A percentile compares a stretch with the other conserved stretches of the same genome.
Evolutionary conservation across 2,888 invertebrate species (phyloP).

Genomic region (Tanypteryx hageni): DNA sequence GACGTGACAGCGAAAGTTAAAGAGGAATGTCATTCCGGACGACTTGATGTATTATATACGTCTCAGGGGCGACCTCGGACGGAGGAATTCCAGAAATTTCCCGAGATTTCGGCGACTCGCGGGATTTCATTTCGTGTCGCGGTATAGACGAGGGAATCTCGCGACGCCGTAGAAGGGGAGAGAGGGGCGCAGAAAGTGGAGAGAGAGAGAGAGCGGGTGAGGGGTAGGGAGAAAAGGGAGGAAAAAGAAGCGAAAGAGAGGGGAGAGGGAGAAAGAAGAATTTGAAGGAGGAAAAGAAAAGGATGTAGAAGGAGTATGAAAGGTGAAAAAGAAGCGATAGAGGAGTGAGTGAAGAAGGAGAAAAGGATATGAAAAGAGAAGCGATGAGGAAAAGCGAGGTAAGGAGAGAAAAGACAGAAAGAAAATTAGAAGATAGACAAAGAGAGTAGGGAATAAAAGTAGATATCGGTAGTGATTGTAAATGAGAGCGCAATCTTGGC

Average conservation of each 20-base stretch:
- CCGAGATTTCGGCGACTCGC: neutral
- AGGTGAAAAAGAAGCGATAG: neutral
- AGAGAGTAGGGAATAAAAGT: too few relatives aligned
- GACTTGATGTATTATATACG: neutral
- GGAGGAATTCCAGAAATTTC: neutral
- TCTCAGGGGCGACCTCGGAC: neutral
- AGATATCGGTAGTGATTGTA: too few relatives aligned
- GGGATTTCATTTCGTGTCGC: neutral
- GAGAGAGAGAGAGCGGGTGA: neutral
- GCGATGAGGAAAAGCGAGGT: neutral
- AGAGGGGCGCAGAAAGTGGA: neutral
- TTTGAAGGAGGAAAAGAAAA: too few relatives aligned
- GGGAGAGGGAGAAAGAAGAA: neutral
- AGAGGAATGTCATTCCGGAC: slow-evolving; percentile 12
- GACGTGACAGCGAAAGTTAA: slow-evolving; percentile 19
- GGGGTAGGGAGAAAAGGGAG: neutral
- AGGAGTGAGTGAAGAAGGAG: neutral
- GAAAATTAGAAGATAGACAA: too few relatives aligned
- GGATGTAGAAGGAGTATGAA: neutral
- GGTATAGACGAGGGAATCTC: neutral
- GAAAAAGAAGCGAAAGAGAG: neutral
- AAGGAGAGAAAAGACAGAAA: neutral
- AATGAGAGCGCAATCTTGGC: too few relatives aligned
- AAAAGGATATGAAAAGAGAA: neutral
- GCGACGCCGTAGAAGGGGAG: neutral